These are phyloP conservation scores for Hypena proboscidalis DNA, from an alignment of 2,888 invertebrate species.

Conservation along the genomic window DNA sequence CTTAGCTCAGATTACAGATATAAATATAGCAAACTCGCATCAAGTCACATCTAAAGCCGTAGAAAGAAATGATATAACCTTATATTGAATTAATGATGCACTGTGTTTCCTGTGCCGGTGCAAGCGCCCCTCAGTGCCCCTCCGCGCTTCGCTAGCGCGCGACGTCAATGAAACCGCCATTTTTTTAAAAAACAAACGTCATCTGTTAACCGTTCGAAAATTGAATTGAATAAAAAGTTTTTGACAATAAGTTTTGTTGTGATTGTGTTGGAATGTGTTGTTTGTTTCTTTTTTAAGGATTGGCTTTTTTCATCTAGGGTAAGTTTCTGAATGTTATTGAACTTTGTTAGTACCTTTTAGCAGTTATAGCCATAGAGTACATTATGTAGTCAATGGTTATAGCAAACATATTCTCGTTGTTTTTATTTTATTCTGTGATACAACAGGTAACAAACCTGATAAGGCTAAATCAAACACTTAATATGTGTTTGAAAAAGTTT, in stretches of 20 bases:
- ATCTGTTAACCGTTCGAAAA: conserved; percentile 21
- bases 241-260: conserved; percentile 11
- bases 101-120: conserved; percentile 42
- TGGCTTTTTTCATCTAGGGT: conserved; percentile 9
- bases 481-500: no score
- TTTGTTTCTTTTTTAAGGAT: conserved; percentile 13
- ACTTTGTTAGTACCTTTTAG: neutral
- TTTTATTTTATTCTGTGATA: no score
- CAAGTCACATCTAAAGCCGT: conserved; percentile 24
- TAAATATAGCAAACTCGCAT: conserved; percentile 24
- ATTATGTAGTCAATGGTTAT: no score
- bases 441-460: no score
- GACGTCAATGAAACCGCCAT: conserved; percentile 57
- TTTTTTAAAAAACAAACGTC: conserved; percentile 39
- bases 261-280: conserved; percentile 8
- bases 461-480: no score
- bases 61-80: conserved; percentile 37
- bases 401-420: no score
- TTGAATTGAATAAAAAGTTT: conserved; percentile 22
- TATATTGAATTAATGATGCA: conserved; percentile 25
- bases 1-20: no score
- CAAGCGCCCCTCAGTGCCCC: conserved; percentile 55
- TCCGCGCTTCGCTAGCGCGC: conserved; percentile 62
- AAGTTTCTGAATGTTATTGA: conserved; percentile 4
- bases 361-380: no score